Percentiles rank a stretch among this genome's conserved stretches.
phyloP scores from a whole-genome alignment of 1,140 invertebrate species.

The Nylanderia fulva region DNA sequence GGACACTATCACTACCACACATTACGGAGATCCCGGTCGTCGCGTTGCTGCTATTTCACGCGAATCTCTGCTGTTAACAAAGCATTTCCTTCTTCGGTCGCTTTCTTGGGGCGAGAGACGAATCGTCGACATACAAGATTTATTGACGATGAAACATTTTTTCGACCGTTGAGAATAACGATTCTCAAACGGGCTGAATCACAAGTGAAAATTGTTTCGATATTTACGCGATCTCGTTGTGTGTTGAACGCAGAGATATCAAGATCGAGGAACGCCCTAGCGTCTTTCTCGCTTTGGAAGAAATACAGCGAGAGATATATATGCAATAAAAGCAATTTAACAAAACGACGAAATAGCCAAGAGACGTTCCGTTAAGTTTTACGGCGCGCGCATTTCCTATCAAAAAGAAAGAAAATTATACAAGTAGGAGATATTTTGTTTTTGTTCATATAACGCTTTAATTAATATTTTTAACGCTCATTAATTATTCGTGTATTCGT shows the following conservation, averaged over 20 bases:
- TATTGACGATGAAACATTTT: not conserved
- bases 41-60: constrained; percentile 78
- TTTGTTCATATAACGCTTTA: constrained; percentile 54
- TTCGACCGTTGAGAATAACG: constrained; percentile 17
- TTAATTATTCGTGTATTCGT: constrained; percentile 66
- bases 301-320: constrained; percentile 11
- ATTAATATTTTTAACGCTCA: constrained; percentile 65
- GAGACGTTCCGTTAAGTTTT: constrained; percentile 50
- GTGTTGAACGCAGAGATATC: not conserved
- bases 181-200: not conserved
- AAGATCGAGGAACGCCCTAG: not conserved
- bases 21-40: constrained; percentile 77
- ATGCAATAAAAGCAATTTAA: constrained; percentile 55
- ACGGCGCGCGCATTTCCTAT: constrained; percentile 48
- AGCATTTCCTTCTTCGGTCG: constrained; percentile 12
- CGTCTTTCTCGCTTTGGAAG: constrained; percentile 10
- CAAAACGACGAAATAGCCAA: constrained; percentile 48
- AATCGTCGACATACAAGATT: not conserved
- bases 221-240: not conserved
- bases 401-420: constrained; percentile 22
- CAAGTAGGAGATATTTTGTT: constrained; percentile 26
- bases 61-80: constrained; percentile 79
- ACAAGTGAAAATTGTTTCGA: constrained; percentile 14
- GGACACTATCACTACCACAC: constrained; percentile 70
- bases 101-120: constrained; percentile 16